Percentiles rank a stretch among this genome's conserved stretches.
phyloP scores from a whole-genome alignment of 2,797 vertebrate species.

The Poeciliopsis infans region DNA sequence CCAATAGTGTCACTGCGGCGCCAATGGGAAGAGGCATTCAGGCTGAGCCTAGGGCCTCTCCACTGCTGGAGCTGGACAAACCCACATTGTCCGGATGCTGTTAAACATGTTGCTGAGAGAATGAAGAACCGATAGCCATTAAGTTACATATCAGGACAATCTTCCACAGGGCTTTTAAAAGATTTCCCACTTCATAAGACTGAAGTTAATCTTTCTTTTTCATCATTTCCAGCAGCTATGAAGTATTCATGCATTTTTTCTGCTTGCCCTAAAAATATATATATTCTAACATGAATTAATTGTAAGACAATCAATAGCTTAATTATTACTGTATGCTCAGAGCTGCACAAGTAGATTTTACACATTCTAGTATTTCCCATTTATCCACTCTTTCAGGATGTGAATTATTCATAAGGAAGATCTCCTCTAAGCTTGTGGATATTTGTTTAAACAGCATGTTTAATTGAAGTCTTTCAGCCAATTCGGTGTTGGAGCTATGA shows the following conservation, averaged over 20 bases:
- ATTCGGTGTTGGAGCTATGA: slow-evolving; percentile 71
- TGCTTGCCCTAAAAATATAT: slow-evolving; percentile 41
- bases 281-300: slow-evolving; percentile 65
- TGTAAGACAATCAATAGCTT: slow-evolving; percentile 57
- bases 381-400: slow-evolving; percentile 63
- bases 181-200: slow-evolving; percentile 31
- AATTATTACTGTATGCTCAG: slow-evolving; percentile 74
- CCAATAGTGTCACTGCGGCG: slow-evolving; percentile 67
- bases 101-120: slow-evolving; percentile 57
- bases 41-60: slow-evolving; percentile 62
- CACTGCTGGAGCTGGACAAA: slow-evolving; percentile 75
- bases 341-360: slow-evolving; percentile 74
- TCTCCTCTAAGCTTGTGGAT: slow-evolving; percentile 79
- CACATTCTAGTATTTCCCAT: slow-evolving; percentile 74
- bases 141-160: slow-evolving; percentile 47
- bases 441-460: slow-evolving; percentile 85
- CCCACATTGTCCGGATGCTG: slow-evolving; percentile 57
- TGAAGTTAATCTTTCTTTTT: slow-evolving; percentile 26
- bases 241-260: slow-evolving; percentile 37
- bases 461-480: slow-evolving; percentile 84
- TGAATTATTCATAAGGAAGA: slow-evolving; percentile 79
- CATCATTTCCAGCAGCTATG: slow-evolving; percentile 34
- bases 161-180: slow-evolving; percentile 27
- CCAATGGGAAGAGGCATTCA: slow-evolving; percentile 75
- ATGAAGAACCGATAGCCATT: slow-evolving; percentile 35